Evolutionary conservation across 2,113 vertebrate genomes (phyloP), one percentile per base, ranked within the genome.

Genomic region (Chauna torquata): DNA sequence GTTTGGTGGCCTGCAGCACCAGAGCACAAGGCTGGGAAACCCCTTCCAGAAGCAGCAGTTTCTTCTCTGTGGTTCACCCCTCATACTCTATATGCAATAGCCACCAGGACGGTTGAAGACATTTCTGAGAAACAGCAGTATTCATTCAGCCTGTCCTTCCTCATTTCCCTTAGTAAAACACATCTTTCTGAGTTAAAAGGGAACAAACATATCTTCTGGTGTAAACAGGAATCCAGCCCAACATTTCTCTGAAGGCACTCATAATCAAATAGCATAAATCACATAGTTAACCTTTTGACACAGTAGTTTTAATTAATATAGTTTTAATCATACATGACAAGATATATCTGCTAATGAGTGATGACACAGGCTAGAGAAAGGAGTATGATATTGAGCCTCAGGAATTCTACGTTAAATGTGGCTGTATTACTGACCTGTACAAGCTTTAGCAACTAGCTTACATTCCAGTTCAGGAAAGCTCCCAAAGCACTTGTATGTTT

Each of bases 281-380:
- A 96, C 79, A 94, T 65, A 84, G 94, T 94, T 97, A 97, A 97
- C 96, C 90, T 95, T 96, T 68, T 94, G 90, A 96, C 87, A 86
- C 8, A 65, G 64, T 76, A 77, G 44, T 94, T 95, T 97, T 96
- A 97, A 97, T 97, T 95, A 96, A 92, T 97, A 86, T 10, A 72
- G 83, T 98, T 97, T 98, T 93, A 97, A 97, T 96, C 83, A 76
- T 64, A 88, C 42, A 57, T 91, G 66, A 84, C 88, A 97, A 92
- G 64, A 49, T 82, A 28, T 69, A 65, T 90, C 52, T 81, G 34
- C 68, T 94, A 94, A 93, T 92, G 77, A 90, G 30, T 12, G 20
- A 91, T 82, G 89, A 64, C 30, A 66, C 24, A 72, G 34, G 44
- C 61, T 85, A 58, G 18, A 86, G 77, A 93, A 90, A 83, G 36